A percentile compares a stretch with the other conserved stretches of the same genome.
Conservation (phyloP, 2,113 vertebrate genomes). For the Notiomystis cincta region DNA sequence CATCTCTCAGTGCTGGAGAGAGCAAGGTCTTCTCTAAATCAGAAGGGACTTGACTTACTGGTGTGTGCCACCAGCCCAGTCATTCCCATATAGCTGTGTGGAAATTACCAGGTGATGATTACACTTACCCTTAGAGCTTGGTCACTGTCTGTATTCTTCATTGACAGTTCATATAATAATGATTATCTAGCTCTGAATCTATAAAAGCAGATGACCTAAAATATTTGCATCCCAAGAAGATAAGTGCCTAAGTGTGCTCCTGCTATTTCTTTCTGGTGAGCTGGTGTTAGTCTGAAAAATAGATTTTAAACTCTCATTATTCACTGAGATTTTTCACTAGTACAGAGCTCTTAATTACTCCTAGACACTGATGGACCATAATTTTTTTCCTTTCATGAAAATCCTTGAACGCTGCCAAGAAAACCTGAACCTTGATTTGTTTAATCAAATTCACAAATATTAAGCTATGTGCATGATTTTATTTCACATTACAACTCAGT, state of each 20-base stretch:
- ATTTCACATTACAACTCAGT: background rate
- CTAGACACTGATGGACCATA: background rate
- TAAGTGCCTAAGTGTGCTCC: background rate
- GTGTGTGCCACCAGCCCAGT: background rate
- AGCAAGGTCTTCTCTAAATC: background rate
- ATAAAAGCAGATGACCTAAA: background rate
- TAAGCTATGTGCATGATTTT: background rate
- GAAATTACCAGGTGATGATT: background rate
- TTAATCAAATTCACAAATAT: background rate
- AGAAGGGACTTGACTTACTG: background rate
- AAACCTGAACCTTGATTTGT: background rate
- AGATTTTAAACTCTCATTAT: background rate
- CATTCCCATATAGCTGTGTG: background rate
- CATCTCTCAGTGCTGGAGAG: background rate
- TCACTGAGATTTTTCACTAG: background rate
- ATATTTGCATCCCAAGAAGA: background rate
- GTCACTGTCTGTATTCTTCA: background rate
- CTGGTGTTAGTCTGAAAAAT: background rate
- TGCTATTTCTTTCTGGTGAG: background rate
- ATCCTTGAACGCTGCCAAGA: background rate
- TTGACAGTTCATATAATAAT: background rate
- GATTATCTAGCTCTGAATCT: background rate
- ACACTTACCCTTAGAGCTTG: background rate
- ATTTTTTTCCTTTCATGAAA: background rate
- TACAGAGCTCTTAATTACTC: background rate